Evolutionary conservation across 2,113 vertebrate genomes (phyloP).

Genomic region (Benthochromis sp.): DNA sequence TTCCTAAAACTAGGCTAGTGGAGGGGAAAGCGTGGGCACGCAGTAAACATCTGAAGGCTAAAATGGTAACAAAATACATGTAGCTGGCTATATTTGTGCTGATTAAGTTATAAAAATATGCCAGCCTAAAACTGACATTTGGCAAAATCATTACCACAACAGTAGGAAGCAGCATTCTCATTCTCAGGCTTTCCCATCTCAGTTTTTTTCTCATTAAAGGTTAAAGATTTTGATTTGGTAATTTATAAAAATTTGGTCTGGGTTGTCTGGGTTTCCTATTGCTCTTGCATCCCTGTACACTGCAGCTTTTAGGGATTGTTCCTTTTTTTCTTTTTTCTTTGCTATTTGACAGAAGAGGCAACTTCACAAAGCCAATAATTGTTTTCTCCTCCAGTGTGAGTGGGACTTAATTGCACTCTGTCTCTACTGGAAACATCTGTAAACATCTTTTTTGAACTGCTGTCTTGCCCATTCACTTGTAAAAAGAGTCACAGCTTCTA

Average conservation of each 20-base stretch:
- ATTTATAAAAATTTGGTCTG: background rate
- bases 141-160: background rate
- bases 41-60: background rate
- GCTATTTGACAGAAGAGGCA: background rate
- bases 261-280: background rate
- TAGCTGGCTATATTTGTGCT: background rate
- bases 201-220: background rate
- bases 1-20: background rate
- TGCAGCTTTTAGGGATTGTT: background rate
- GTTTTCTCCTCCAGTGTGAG: background rate
- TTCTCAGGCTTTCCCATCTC: background rate
- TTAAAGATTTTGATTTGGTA: background rate
- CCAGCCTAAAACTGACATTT: background rate
- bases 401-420: background rate
- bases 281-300: background rate
- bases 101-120: background rate
- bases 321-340: background rate
- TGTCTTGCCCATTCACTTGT: background rate
- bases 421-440: background rate
- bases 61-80: background rate
- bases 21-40: background rate
- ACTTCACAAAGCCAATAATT: background rate
- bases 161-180: background rate
- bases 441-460: background rate
- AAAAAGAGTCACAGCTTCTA: background rate